Base-by-base conservation (phyloP, 2,113 vertebrate genomes). In the Emydura subglobosa region DNA sequence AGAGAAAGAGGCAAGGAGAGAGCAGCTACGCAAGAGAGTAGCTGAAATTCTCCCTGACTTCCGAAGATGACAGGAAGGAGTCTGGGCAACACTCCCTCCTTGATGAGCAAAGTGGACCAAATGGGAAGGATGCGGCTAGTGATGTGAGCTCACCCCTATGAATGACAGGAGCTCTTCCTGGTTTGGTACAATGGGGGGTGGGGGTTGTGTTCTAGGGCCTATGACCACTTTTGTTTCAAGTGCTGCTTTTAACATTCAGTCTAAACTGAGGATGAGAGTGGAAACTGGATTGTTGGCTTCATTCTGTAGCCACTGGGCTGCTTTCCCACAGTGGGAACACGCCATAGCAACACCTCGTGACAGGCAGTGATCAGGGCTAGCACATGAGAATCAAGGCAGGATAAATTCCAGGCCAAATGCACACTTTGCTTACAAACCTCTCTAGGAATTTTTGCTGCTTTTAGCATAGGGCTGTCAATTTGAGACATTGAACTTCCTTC, bases 21-120 rank as follows among this genome's bases (percentile, higher is more conserved):
- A 98, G 54, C 97, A 97, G 84, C 98, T 99, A 49, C 98, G 98
- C 4, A 98, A 97, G 78, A 99, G 94, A 96, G 99, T 99, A 42
- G 95, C 98, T 0, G 98, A 99, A 97, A 98, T 99, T 93, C 98
- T 99, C 27, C 99, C 99, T 0, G 98, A 99, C 93, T 99, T 99
- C 95, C 97, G 57, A 27, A 83, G 27, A 0, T 94, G 80, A 95
- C 78, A 79, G 7, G 25, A 27, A 17, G 3, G 11, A 3, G 59
- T 49, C 65, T 78, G 7, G 72, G 57, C 53, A n/a, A 2, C 72
- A 76, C 72, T n/a, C 0, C 53, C 53, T 92, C 83, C 55, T 72
- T 57, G 16, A 19, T 79, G 51, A 61, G 50, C 65, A 80, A 88
- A 92, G 51, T n/a, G 72, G 87, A 87, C 74, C n/a, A 49, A 39